Evolutionary conservation across 1,140 invertebrate genomes (phyloP), one percentile per base, ranked within the genome.

Genomic region (Belonocnema kinseyi): DNA sequence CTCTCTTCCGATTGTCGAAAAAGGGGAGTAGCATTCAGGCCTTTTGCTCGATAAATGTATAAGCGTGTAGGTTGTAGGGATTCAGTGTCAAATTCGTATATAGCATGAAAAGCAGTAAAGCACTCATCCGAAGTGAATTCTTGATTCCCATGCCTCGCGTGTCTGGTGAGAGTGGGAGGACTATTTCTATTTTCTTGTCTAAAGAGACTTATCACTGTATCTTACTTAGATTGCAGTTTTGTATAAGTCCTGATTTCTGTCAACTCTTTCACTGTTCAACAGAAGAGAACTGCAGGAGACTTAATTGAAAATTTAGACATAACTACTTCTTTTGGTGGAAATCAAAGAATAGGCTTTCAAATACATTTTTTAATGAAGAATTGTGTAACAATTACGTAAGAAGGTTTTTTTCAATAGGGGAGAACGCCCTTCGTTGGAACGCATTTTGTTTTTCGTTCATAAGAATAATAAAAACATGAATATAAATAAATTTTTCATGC

Each of bases 51-150:
- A 66, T 66, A 66, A 66, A 66, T 66, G 26, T 66, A 66, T 66
- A 66, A 66, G 61, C 61, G 61, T 66, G 61, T 66, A 66, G 61
- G 61, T 21, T 46, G 26, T 66, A 66, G 61, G 61, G 61, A 66
- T n/a, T 66, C 61, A 66, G 61, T 66, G 61, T 40, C 61, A 40
- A 66, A 66, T 66, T 66, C 61, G 33, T 66, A 66, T 11, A 66
- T 66, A 13, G 33, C 61, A 66, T 66, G 61, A 66, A 66, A 66
- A 66, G 61, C 61, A 66, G 61, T 40, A 66, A 66, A 46, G 61
- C 61, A 66, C 61, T 66, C 61, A 66, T 66, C 61, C 26, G 61
- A 40, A 26, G 26, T 66, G 61, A 66, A 66, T 66, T 66, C 61
- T 66, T 66, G 21, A 66, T 66, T 66, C 14, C n/a, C 61, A 66